phyloP scores from a whole-genome alignment of 1,140 invertebrate genomes.

The Mamestra configurata region DNA sequence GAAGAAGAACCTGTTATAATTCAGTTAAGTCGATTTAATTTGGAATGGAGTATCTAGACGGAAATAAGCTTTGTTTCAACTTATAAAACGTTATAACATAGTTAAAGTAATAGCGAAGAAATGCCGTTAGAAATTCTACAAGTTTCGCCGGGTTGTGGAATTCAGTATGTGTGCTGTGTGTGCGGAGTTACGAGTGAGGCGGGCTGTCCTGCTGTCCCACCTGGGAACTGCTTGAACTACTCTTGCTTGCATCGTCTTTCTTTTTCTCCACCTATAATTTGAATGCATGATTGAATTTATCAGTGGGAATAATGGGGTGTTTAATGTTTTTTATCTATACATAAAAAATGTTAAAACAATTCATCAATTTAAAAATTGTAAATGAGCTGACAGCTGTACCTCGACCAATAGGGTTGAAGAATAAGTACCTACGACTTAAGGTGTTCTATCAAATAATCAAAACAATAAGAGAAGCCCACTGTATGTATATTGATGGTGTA shows the following conservation, averaged over 20 bases:
- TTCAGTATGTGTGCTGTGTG: slow-evolving; percentile 10
- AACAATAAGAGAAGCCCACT: too few species aligned
- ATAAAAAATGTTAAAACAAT: too few species aligned
- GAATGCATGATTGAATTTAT: slow-evolving; percentile 12
- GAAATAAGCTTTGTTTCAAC: slow-evolving; percentile 36
- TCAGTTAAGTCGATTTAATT: slow-evolving; percentile 25
- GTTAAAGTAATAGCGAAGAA: slow-evolving; percentile 41
- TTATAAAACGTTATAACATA: slow-evolving; percentile 30
- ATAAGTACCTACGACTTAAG: too few species aligned
- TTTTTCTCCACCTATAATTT: slow-evolving; percentile 78
- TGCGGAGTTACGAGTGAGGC: slow-evolving; percentile 64
- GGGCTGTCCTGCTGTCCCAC: slow-evolving; percentile 74
- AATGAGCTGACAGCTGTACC: too few species aligned
- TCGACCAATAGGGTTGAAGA: too few species aligned
- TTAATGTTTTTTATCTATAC: neutral
- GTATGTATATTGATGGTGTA: too few species aligned
- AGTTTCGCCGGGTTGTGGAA: slow-evolving; percentile 50
- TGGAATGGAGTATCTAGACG: slow-evolving; percentile 45
- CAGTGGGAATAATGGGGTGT: neutral
- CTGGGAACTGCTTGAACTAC: slow-evolving; percentile 72
- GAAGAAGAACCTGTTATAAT: neutral
- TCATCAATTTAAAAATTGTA: too few species aligned
- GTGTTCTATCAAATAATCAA: too few species aligned
- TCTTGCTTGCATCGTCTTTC: slow-evolving; percentile 72
- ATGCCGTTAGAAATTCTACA: slow-evolving; percentile 48